These are phyloP conservation scores for Peromyscus polionotus DNA, from an alignment of 2,113 vertebrate genomes.

Conservation along the genomic window DNA sequence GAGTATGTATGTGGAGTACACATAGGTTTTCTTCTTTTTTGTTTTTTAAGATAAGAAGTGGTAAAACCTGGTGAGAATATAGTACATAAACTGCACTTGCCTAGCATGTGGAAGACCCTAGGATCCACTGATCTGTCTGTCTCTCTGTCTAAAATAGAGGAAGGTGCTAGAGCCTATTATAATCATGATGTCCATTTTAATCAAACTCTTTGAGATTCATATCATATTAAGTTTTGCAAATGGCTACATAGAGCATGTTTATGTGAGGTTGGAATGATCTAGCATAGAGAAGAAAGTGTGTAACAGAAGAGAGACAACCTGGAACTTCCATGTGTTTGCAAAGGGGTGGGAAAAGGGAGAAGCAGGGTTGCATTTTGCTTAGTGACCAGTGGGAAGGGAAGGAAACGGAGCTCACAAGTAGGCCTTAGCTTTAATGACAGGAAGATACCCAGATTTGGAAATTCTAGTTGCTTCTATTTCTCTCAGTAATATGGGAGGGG, in stretches of 20 bases:
- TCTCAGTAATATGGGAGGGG: neutral
- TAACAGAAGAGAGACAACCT: neutral
- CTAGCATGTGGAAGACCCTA: neutral
- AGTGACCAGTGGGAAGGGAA: neutral
- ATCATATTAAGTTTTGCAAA: neutral
- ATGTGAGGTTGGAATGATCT: neutral
- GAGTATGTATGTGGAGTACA: neutral
- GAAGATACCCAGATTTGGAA: neutral
- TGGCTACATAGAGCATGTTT: neutral
- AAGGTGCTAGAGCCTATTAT: neutral
- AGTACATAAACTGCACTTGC: neutral
- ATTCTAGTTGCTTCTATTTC: neutral
- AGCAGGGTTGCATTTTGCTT: neutral
- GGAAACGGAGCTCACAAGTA: neutral
- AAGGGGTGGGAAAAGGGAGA: neutral
- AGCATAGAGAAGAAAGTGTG: neutral
- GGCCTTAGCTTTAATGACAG: neutral
- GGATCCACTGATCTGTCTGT: neutral
- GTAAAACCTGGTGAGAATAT: neutral
- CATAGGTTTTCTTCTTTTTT: neutral
- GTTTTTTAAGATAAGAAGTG: neutral
- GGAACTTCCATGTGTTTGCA: accelerated
- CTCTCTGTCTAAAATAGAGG: neutral
- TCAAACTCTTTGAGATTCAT: neutral
- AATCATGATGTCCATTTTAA: neutral